These are phyloP conservation scores for Alethe castanea DNA, from an alignment of 2,113 vertebrate species.

Conservation along the genomic window DNA sequence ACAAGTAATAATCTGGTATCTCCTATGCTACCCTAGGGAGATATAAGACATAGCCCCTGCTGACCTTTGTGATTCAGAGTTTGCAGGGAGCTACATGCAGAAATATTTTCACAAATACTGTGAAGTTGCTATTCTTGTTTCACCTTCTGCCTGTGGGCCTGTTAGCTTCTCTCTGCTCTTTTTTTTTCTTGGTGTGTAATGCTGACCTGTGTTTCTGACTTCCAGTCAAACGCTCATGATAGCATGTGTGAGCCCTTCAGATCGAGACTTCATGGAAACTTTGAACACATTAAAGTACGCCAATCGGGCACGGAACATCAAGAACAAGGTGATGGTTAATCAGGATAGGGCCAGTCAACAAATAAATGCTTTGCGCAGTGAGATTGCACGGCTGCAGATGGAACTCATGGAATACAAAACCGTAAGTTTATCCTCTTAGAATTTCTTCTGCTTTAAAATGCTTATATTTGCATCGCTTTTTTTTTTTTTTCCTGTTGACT, in stretches of 20 bases:
- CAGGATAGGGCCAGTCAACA: slow-evolving; percentile 96
- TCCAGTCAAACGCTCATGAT: slow-evolving; percentile 97
- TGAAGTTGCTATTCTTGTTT: not conserved
- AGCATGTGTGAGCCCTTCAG: slow-evolving; percentile 95
- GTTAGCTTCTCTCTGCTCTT: not conserved
- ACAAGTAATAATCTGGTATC: not conserved
- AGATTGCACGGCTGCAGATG: slow-evolving; percentile 95
- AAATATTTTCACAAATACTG: not conserved
- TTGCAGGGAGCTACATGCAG: not conserved
- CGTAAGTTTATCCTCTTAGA: slow-evolving; percentile 68
- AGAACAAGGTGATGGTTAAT: slow-evolving; percentile 96
- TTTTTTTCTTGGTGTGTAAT: not conserved
- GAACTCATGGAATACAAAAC: slow-evolving; percentile 98
- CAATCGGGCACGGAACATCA: slow-evolving; percentile 96
- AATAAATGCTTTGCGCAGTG: slow-evolving; percentile 89
- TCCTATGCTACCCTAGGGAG: not conserved
- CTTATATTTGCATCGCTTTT: not conserved
- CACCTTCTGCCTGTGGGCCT: not conserved
- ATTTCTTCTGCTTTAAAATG: not conserved
- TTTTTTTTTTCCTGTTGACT: not conserved
- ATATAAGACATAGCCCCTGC: not conserved
- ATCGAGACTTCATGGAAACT: slow-evolving; percentile 98
- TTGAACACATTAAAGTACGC: slow-evolving; percentile 95
- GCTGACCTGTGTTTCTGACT: not conserved
- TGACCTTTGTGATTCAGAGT: not conserved